Conservation (phyloP, 2,113 vertebrate species). For the Entomyzon cyanotis region DNA sequence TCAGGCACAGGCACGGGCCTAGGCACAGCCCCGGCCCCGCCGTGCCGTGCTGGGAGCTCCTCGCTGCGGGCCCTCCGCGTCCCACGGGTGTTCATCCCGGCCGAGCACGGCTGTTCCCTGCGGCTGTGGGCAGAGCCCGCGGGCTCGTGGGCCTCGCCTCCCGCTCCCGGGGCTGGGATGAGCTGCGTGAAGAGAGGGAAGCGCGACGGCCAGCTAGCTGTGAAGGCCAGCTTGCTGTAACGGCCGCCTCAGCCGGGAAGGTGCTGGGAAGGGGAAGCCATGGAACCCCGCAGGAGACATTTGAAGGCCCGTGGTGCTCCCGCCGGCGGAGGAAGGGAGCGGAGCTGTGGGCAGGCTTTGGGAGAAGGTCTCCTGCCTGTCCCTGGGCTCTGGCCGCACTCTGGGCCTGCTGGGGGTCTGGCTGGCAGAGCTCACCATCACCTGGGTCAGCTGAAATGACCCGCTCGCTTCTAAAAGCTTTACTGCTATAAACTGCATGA, state of each 20-base stretch:
- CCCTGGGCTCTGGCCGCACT: background rate
- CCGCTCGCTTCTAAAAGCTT: fast-evolving
- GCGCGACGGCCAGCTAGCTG: background rate
- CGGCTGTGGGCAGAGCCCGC: background rate
- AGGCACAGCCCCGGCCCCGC: background rate
- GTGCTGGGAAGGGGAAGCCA: background rate
- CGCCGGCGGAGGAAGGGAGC: background rate
- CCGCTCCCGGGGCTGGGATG: fast-evolving
- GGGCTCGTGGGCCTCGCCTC: background rate
- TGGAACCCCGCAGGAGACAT: background rate
- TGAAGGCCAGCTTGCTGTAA: too few relatives aligned
- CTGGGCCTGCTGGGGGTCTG: background rate
- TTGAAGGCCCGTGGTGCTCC: background rate
- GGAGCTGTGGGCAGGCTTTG: fast-evolving
- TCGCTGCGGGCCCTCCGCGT: fast-evolving
- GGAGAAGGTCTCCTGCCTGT: background rate
- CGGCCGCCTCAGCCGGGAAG: background rate
- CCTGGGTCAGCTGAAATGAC: too few relatives aligned
- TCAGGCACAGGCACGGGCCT: background rate
- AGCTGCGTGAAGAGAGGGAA: background rate
- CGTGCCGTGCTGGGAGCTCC: fast-evolving
- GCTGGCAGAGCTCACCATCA: fast-evolving
- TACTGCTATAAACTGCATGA: fast-evolving
- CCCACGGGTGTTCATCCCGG: fast-evolving
- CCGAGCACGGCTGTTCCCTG: background rate